phyloP scores from a whole-genome alignment of 2,888 invertebrate species.

The Epiblema foenella region DNA sequence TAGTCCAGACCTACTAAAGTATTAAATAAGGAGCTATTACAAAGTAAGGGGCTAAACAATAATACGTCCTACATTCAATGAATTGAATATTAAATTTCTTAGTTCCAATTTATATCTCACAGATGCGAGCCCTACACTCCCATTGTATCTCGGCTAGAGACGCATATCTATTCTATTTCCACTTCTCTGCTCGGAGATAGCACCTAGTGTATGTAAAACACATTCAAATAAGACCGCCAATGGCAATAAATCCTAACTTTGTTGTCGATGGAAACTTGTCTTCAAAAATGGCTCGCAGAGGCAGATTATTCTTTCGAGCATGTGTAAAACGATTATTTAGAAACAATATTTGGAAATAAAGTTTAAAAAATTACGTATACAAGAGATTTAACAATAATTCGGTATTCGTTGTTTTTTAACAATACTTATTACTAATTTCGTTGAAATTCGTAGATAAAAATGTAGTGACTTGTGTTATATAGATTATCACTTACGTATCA shows the following conservation, averaged over 20 bases:
- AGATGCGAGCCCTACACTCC: slow-evolving; percentile 53
- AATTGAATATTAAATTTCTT: background rate
- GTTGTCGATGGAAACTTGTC: slow-evolving; percentile 49
- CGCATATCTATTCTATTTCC: slow-evolving; percentile 68
- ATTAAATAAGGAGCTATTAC: no score
- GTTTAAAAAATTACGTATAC: no score
- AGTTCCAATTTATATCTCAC: slow-evolving; percentile 3
- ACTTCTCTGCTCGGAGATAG: slow-evolving; percentile 60
- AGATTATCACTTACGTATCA: no score
- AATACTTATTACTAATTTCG: no score
- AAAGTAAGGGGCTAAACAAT: no score
- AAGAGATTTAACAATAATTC: no score
- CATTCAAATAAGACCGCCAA: slow-evolving; percentile 64
- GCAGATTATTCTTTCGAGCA: background rate
- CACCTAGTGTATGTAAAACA: slow-evolving; percentile 71
- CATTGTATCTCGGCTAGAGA: slow-evolving; percentile 59
- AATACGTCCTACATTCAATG: background rate
- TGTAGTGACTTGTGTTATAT: no score
- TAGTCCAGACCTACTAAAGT: no score
- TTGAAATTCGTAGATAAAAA: no score
- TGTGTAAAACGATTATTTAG: background rate
- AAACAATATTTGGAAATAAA: background rate
- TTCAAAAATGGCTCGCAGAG: slow-evolving; percentile 3
- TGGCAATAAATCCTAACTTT: slow-evolving; percentile 36
- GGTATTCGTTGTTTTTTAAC: no score